phyloP scores from a whole-genome alignment of 2,888 invertebrate species.

The Sarcophaga caerulescens region DNA sequence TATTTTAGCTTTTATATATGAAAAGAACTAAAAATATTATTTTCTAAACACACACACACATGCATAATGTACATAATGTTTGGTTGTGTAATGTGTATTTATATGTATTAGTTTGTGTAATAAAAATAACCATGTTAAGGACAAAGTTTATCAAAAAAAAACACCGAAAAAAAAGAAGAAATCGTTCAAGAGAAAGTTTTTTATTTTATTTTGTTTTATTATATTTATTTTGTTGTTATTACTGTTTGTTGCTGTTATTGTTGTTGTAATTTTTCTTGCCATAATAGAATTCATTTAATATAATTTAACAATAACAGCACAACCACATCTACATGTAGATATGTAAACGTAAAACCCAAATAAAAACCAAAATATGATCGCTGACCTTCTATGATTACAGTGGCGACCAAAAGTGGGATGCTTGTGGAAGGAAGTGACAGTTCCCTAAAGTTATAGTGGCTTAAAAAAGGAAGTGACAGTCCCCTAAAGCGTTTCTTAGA shows the following conservation, averaged over 20 bases:
- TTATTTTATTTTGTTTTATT: slow-evolving; percentile 4
- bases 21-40: neutral
- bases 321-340: too few relatives aligned
- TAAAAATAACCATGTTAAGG: slow-evolving; percentile 61
- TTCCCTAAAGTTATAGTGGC: too few relatives aligned
- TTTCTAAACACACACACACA: slow-evolving; percentile 24
- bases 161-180: neutral
- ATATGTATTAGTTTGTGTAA: slow-evolving; percentile 17
- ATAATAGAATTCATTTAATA: slow-evolving; percentile 62
- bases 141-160: slow-evolving; percentile 55
- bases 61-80: slow-evolving; percentile 20
- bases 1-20: neutral
- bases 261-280: slow-evolving; percentile 38
- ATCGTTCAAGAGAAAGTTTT: slow-evolving; percentile 9
- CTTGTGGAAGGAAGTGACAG: too few relatives aligned
- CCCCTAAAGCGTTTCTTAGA: too few relatives aligned
- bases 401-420: too few relatives aligned
- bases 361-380: too few relatives aligned
- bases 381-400: too few relatives aligned
- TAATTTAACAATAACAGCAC: slow-evolving; percentile 51
- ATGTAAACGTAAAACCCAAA: too few relatives aligned
- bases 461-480: too few relatives aligned
- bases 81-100: neutral
- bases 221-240: neutral
- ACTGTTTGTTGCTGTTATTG: neutral